Percentiles rank a stretch among this genome's conserved stretches.
phyloP scores from a whole-genome alignment of 1,140 invertebrate species.

The Polyergus mexicanus region DNA sequence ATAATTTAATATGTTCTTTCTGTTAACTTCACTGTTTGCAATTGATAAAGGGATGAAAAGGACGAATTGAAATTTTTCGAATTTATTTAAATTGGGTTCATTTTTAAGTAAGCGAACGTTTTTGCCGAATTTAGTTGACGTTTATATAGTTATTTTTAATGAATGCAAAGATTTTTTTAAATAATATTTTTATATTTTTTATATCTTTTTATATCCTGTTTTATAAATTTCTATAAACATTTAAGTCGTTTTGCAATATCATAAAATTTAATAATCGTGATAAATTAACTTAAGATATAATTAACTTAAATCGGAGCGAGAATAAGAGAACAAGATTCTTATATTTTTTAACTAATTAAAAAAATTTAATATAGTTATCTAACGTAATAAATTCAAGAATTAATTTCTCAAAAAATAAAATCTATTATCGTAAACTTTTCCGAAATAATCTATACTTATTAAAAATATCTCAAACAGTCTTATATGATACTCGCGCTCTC shows the following conservation, averaged over 20 bases:
- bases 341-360: not conserved
- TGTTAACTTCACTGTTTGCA: constrained; percentile 16
- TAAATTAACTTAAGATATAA: not conserved
- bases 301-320: not conserved
- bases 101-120: not conserved
- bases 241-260: not conserved
- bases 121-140: not conserved
- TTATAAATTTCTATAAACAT: not conserved
- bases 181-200: too few species aligned
- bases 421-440: not conserved
- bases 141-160: not conserved
- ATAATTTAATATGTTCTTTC: constrained; percentile 50
- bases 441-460: not conserved
- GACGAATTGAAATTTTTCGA: not conserved
- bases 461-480: not conserved
- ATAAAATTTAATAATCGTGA: not conserved
- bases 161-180: not conserved
- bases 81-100: not conserved
- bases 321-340: not conserved
- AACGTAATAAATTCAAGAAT: not conserved
- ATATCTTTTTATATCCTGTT: not conserved
- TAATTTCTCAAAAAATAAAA: not conserved
- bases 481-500: not conserved
- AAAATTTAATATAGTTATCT: too few species aligned
- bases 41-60: not conserved